Percentiles rank a stretch among this genome's conserved stretches.
Conservation (phyloP, 2,113 vertebrate species). For the Phoxinus phoxinus region DNA sequence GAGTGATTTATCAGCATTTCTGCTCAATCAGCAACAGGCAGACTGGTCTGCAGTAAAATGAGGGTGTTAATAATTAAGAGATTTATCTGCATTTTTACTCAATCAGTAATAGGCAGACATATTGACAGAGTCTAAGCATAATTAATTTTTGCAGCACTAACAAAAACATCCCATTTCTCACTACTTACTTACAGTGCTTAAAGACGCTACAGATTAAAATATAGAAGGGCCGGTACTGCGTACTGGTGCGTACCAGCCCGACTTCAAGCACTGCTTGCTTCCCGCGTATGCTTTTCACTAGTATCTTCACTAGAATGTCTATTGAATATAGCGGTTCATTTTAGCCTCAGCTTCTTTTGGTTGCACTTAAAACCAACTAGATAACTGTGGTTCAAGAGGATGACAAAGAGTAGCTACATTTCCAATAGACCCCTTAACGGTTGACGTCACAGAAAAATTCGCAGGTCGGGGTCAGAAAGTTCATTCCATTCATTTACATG, state of each 20-base stretch:
- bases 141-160: background rate
- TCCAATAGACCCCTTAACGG: no score
- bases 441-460: no score
- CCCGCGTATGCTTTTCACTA: background rate
- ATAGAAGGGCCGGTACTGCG: no score
- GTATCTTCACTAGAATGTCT: background rate
- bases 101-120: background rate
- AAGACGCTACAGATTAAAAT: no score
- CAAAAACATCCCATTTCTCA: background rate
- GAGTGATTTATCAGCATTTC: conserved; percentile 21
- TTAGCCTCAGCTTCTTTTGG: background rate
- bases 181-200: background rate
- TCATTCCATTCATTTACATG: no score
- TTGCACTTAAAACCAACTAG: background rate
- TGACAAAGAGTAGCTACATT: background rate
- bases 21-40: background rate
- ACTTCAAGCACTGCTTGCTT: background rate
- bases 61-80: background rate
- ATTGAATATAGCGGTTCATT: background rate
- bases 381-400: background rate
- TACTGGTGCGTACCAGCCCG: no score
- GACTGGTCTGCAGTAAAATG: background rate
- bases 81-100: conserved; percentile 15
- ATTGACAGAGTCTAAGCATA: background rate
- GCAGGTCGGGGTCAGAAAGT: no score